phyloP scores from a whole-genome alignment of 2,113 vertebrate genomes.

The Lasiurus borealis region DNA sequence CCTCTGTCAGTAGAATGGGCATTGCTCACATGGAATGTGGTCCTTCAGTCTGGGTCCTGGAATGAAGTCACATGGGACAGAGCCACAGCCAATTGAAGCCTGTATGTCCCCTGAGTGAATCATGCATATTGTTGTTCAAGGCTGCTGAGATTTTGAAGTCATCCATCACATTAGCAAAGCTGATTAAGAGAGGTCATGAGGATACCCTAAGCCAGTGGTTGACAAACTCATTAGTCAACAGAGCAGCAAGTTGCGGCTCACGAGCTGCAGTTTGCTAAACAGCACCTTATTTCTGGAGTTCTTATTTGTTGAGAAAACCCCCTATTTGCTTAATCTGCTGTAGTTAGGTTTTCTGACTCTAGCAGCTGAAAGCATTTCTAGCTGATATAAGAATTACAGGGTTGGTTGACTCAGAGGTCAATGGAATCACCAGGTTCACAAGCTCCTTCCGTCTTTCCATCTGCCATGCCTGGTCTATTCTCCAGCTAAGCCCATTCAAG shows the following conservation, averaged over 20 bases:
- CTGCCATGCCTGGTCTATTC: neutral
- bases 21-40: neutral
- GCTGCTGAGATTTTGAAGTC: neutral
- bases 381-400: neutral
- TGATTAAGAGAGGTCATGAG: neutral
- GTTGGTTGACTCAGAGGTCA: neutral
- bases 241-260: too few relatives aligned
- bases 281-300: neutral
- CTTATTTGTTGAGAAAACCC: conserved; percentile 4
- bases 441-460: neutral
- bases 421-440: neutral
- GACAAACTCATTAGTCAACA: too few relatives aligned
- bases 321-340: neutral
- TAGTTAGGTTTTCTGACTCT: neutral
- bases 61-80: neutral
- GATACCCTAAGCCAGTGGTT: neutral
- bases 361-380: neutral
- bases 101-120: neutral
- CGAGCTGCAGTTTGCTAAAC: neutral
- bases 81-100: neutral
- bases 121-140: neutral
- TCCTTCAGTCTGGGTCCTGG: neutral
- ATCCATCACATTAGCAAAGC: neutral
- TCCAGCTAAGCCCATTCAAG: neutral
- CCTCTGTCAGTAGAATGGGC: neutral